Evolutionary conservation across 2,888 invertebrate species (phyloP).

Genomic region (Watsonalla cultraria): DNA sequence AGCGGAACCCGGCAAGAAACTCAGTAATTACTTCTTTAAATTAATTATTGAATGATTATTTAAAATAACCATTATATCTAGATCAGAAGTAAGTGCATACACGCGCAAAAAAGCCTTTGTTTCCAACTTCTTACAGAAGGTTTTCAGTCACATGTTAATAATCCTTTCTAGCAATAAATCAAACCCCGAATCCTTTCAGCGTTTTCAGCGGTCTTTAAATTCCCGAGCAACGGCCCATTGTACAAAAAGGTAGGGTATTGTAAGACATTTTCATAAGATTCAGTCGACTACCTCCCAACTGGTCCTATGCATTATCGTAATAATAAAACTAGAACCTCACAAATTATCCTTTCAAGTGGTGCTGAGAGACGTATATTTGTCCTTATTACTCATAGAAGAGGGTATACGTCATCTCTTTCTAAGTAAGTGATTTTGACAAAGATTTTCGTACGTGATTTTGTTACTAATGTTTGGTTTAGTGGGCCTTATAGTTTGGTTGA

Average conservation of each 20-base stretch:
- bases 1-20: too few species aligned
- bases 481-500: background rate
- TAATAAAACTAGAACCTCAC: slow-evolving; percentile 59
- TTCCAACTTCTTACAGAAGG: too few species aligned
- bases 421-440: slow-evolving; percentile 44
- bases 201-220: background rate
- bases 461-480: slow-evolving; percentile 36
- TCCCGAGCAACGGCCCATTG: background rate
- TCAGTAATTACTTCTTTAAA: too few species aligned
- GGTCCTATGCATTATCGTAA: slow-evolving; percentile 58
- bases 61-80: too few species aligned
- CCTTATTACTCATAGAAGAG: slow-evolving; percentile 18
- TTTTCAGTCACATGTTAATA: too few species aligned
- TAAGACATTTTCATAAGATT: slow-evolving; percentile 6
- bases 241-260: background rate
- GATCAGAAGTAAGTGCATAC: too few species aligned
- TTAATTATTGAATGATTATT: too few species aligned
- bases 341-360: slow-evolving; percentile 29
- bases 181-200: background rate
- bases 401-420: slow-evolving; percentile 11
- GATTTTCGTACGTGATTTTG: slow-evolving; percentile 48
- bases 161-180: background rate
- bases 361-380: slow-evolving; percentile 18
- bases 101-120: too few species aligned
- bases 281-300: slow-evolving; percentile 39